Evolutionary conservation across 2,113 vertebrate genomes (phyloP), one percentile per base, ranked within the genome.

Genomic region (Gymnarchus niloticus): DNA sequence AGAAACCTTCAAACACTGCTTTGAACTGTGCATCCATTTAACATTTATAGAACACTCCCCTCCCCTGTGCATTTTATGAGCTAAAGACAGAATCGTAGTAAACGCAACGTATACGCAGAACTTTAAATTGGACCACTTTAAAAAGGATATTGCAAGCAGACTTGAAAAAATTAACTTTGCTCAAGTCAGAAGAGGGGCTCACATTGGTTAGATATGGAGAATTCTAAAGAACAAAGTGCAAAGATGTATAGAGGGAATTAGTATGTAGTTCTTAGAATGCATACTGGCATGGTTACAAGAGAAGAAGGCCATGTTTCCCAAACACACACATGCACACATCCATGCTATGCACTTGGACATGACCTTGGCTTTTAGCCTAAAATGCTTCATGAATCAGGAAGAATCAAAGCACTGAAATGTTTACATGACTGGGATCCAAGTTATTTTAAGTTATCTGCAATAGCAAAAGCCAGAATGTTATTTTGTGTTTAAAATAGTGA

Each of bases 401-500:
- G 65, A 85, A 85, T 88, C 49, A 86, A 85, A 86, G 73, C 59
- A 81, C 87, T 89, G 56, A 80, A 86, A 41, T 94, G 92, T 94
- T 94, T 93, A 90, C 85, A 91, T 59, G 85, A 93, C 85, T 88
- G 87, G 73, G 85, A 83, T 92, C 91, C 88, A 85, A 92, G 91
- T 89, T 93, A 93, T 93, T 93, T 90, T 87, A 90, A 87, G 85
- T 90, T 88, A 90, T 93, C 90, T 91, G 89, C 86, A 89, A 81
- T 86, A 41, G 83, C 85, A 83, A 83, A 51, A 61, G 44, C 86
- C 87, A 86, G 33, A 86, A 85, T 87, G 87, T 83, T 87, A 83
- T 90, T 92, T 90, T 81, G 56, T 85, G 82, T 87, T 86, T 65
- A 85, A 86, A 48, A 46, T 49, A 81, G 48, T 56, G 46, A 89